Conservation (phyloP, 2,888 invertebrate genomes). For the Slavum lentiscoides region DNA sequence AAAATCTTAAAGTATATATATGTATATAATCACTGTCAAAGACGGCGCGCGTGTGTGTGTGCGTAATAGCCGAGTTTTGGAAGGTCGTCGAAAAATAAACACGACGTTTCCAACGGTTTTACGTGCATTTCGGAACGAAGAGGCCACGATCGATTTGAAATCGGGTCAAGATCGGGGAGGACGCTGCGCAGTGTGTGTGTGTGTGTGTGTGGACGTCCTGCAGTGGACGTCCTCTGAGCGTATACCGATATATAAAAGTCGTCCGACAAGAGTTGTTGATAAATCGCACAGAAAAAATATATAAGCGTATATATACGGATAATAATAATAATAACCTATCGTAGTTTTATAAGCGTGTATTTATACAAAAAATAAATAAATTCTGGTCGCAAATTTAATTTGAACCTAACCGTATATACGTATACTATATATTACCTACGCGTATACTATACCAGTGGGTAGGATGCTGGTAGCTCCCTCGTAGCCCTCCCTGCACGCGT, state of each 20-base stretch:
- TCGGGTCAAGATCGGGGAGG: slow-evolving; percentile 49
- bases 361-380: background rate
- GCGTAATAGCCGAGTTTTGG: background rate
- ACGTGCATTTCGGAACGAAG: slow-evolving; percentile 8
- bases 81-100: slow-evolving; percentile 27
- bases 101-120: background rate
- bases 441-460: no score
- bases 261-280: background rate
- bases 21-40: background rate
- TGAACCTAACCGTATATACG: no score
- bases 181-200: background rate
- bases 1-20: background rate
- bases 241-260: slow-evolving; percentile 42
- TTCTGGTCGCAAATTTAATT: no score
- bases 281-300: background rate
- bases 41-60: background rate
- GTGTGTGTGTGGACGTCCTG: background rate
- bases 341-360: background rate
- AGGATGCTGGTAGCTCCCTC: no score
- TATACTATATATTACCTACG: no score
- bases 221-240: slow-evolving; percentile 44
- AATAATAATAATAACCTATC: background rate
- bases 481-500: no score
- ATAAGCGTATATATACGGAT: background rate
- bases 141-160: slow-evolving; percentile 6